Evolutionary conservation across 2,888 invertebrate genomes (phyloP).

Genomic region (Phyto melanocephala): DNA sequence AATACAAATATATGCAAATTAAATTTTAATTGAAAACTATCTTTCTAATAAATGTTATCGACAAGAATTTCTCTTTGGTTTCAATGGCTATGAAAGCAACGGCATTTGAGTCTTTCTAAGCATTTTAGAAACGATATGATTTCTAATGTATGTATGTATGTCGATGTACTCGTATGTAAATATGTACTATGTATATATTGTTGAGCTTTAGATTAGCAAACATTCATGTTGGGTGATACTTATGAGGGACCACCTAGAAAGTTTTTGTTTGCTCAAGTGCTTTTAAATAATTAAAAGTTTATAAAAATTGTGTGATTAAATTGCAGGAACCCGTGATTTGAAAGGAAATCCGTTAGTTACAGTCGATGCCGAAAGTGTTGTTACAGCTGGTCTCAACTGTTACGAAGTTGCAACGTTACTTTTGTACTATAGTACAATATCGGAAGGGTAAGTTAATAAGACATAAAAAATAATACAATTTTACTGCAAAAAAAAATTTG

Average conservation of each 20-base stretch:
- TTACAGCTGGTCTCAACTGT: constrained; percentile 82
- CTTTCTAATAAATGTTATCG: not conserved
- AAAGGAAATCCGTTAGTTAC: constrained; percentile 84
- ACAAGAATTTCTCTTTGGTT: constrained; percentile 45
- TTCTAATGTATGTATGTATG: not conserved
- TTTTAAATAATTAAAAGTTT: constrained; percentile 25
- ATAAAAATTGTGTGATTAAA: constrained; percentile 55
- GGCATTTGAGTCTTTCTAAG: not conserved
- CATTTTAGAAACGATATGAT: constrained; percentile 6
- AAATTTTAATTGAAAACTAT: constrained; percentile 56
- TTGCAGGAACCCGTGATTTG: constrained; percentile 83
- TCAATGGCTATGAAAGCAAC: not conserved
- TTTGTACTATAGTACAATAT: constrained; percentile 86
- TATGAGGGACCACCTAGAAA: constrained; percentile 21
- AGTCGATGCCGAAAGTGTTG: constrained; percentile 83
- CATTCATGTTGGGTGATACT: not conserved
- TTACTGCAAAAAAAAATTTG: too few species aligned
- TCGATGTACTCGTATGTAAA: not conserved
- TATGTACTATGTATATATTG: too few species aligned
- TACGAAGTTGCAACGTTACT: constrained; percentile 85
- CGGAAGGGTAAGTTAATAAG: constrained; percentile 82
- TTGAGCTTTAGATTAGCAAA: constrained; percentile 13
- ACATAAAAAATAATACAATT: too few species aligned
- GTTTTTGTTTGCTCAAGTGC: not conserved
- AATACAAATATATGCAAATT: constrained; percentile 60